Conservation (phyloP, 2,113 vertebrate species). For the Miniopterus natalensis region DNA sequence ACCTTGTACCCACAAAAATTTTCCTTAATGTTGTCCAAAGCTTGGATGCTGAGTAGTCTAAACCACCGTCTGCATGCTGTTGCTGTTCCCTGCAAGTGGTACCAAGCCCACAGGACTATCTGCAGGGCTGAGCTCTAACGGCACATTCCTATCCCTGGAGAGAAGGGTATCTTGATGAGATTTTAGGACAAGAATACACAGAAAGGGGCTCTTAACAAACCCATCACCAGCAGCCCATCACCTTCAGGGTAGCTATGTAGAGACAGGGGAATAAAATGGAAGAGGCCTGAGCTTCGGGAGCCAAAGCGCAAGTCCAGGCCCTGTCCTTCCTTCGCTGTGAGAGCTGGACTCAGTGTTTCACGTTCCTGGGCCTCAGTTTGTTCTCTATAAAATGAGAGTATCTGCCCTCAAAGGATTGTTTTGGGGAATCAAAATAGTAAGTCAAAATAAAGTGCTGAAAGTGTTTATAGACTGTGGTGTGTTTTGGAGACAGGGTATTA, state of each 20-base stretch:
- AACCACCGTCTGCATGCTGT: neutral
- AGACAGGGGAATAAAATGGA: neutral
- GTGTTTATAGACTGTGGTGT: neutral
- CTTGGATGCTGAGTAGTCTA: no score
- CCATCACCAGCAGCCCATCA: rapidly evolving
- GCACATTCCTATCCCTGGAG: neutral
- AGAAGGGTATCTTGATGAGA: neutral
- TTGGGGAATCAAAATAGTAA: neutral
- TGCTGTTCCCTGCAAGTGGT: neutral
- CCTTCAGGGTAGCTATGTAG: neutral
- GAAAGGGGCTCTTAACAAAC: neutral
- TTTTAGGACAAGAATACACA: no score
- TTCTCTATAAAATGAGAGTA: neutral
- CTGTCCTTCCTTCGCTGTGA: rapidly evolving
- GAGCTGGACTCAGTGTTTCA: neutral
- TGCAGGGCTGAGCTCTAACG: neutral
- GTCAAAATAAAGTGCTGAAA: neutral
- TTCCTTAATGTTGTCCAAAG: neutral
- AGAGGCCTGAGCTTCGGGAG: neutral
- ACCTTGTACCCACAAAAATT: neutral
- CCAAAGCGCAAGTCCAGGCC: neutral
- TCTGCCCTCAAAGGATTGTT: neutral
- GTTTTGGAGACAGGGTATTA: neutral
- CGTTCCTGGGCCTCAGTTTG: neutral
- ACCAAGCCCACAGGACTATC: rapidly evolving